Evolutionary conservation across 1,140 invertebrate species (phyloP).

Genomic region (Neodiprion virginianus): DNA sequence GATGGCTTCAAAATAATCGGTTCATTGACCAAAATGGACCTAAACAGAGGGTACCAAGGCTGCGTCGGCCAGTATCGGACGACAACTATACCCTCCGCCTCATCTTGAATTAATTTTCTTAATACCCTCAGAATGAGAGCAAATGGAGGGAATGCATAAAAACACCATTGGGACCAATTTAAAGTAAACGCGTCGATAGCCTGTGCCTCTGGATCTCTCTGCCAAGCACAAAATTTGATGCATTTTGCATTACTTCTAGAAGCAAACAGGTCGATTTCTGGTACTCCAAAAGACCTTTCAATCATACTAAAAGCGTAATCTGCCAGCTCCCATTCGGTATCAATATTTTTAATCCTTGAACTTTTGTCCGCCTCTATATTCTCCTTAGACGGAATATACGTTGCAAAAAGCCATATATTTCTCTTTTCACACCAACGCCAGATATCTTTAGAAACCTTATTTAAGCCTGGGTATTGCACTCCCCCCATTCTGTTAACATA

Average conservation of each 20-base stretch:
- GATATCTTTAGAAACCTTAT: too few relatives aligned
- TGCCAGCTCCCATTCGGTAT: not conserved
- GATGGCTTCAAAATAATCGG: not conserved
- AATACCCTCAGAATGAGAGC: conserved; percentile 17
- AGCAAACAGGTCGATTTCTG: conserved; percentile 35
- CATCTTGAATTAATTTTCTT: conserved; percentile 17
- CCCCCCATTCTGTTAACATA: too few relatives aligned
- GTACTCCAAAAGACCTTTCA: conserved; percentile 29
- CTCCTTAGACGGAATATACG: too few relatives aligned
- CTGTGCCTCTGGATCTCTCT: conserved; percentile 28
- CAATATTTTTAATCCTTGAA: too few relatives aligned
- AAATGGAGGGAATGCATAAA: conserved; percentile 24
- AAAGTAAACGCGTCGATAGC: conserved; percentile 33
- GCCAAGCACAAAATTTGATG: conserved; percentile 27
- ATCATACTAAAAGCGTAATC: conserved; percentile 22
- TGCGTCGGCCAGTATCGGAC: conserved; percentile 21
- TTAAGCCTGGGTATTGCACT: too few relatives aligned
- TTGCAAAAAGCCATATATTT: too few relatives aligned
- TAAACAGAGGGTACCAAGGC: conserved; percentile 19
- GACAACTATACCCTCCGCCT: conserved; percentile 17
- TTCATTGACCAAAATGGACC: conserved; percentile 1
- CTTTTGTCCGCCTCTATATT: too few relatives aligned
- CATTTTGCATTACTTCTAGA: conserved; percentile 35
- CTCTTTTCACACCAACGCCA: too few relatives aligned
- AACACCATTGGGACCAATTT: conserved; percentile 9